Evolutionary conservation across 1,140 invertebrate species (phyloP).

Genomic region (Drosophila sulfurigaster): DNA sequence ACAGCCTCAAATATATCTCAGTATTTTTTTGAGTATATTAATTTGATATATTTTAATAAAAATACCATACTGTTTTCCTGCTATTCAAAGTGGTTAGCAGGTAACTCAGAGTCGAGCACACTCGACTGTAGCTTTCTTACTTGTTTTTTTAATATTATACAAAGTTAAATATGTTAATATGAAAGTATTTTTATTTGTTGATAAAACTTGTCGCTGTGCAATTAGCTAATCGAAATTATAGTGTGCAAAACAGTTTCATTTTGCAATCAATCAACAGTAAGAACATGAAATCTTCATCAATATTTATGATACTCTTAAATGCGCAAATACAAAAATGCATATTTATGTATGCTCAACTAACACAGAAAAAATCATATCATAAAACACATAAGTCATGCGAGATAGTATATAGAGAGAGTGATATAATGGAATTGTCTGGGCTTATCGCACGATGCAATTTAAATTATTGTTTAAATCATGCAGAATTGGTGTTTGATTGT

Average conservation of each 20-base stretch:
- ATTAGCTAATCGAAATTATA: background rate
- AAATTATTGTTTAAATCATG: constrained; percentile 47
- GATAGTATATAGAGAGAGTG: background rate
- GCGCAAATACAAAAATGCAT: constrained; percentile 18
- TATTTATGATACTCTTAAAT: background rate
- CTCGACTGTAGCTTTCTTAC: background rate
- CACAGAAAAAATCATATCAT: background rate
- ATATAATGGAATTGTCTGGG: constrained; percentile 2
- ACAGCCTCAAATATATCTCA: too few species aligned
- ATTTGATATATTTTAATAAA: too few species aligned
- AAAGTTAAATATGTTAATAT: too few species aligned
- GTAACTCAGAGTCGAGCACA: too few species aligned
- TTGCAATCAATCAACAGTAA: background rate
- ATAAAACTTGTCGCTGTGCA: background rate
- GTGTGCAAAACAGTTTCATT: background rate
- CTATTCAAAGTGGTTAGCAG: too few species aligned
- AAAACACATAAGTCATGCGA: constrained; percentile 13
- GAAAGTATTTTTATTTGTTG: background rate
- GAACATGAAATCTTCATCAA: too few species aligned
- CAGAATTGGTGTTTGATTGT: constrained; percentile 29
- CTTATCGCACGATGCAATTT: constrained; percentile 21
- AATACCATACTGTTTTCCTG: too few species aligned
- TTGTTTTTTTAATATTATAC: too few species aligned
- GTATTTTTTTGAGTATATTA: too few species aligned
- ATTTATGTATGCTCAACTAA: background rate